phyloP scores from a whole-genome alignment of 2,113 vertebrate genomes.

The Dolichallabes microphthalmus region DNA sequence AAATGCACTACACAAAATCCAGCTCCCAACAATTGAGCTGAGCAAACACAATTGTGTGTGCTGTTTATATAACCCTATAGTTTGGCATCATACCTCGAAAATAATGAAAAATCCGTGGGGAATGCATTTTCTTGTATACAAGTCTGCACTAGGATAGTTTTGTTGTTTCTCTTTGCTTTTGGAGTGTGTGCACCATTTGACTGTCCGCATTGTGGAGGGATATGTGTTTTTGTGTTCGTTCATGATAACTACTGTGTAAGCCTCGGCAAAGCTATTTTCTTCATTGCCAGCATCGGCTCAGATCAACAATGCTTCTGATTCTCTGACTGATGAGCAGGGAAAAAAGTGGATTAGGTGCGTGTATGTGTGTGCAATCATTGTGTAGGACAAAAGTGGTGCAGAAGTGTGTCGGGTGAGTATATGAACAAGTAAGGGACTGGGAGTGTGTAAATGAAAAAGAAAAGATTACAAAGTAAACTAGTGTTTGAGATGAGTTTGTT shows the following conservation, averaged over 20 bases:
- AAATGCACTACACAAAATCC: slow-evolving; percentile 3
- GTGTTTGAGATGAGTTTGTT: background rate
- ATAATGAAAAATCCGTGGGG: background rate
- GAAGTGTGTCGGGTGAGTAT: background rate
- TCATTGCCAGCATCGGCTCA: slow-evolving; percentile 34
- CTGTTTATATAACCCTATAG: background rate
- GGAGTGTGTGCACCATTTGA: background rate
- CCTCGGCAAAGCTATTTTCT: slow-evolving; percentile 31
- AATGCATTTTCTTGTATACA: background rate
- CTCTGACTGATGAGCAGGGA: background rate
- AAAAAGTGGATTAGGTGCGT: slow-evolving; percentile 33
- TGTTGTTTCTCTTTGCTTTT: background rate
- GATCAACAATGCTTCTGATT: slow-evolving; percentile 48
- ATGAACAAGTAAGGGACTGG: background rate
- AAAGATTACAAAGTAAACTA: slow-evolving; percentile 2
- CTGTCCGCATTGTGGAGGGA: slow-evolving; percentile 18
- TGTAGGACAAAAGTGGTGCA: background rate
- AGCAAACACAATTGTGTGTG: slow-evolving; percentile 6
- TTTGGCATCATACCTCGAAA: background rate
- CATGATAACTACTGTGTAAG: slow-evolving; percentile 32
- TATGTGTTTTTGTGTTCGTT: slow-evolving; percentile 18
- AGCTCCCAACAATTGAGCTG: slow-evolving; percentile 14
- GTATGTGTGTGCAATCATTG: slow-evolving; percentile 7
- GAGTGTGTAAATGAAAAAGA: background rate
- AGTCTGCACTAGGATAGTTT: background rate